These are phyloP conservation scores for Masticophis lateralis DNA, from an alignment of 2,797 vertebrate genomes.

Conservation along the genomic window DNA sequence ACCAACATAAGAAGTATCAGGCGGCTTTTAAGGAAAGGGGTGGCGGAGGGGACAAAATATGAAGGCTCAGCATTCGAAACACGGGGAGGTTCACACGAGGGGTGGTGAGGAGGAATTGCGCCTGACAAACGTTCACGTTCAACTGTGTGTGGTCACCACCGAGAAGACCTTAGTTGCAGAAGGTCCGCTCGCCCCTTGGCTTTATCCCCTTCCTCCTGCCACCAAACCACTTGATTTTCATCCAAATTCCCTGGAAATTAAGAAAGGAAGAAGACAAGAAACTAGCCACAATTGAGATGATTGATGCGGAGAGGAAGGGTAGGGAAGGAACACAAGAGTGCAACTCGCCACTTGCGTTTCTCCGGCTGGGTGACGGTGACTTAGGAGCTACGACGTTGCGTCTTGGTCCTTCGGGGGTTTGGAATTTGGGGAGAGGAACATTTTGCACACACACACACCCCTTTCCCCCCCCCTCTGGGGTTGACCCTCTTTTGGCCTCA, in stretches of 20 bases:
- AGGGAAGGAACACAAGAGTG: slow-evolving; percentile 2
- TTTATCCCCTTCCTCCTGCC: neutral
- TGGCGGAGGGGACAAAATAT: neutral
- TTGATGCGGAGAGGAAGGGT: slow-evolving; percentile 7
- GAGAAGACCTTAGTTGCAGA: neutral
- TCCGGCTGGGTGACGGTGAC: neutral
- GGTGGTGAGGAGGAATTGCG: neutral
- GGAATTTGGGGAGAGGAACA: neutral
- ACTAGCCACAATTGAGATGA: slow-evolving; percentile 27
- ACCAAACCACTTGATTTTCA: neutral
- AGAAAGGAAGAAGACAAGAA: neutral
- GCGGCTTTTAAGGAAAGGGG: neutral
- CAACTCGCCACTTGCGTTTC: neutral
- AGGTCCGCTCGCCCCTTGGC: neutral
- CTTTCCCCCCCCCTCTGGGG: neutral
- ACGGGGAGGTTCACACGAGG: slow-evolving; percentile 3
- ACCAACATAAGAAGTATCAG: neutral
- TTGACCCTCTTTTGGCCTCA: neutral
- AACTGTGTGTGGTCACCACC: neutral
- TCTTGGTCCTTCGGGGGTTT: neutral
- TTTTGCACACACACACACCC: neutral
- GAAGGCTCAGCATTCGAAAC: slow-evolving; percentile 4
- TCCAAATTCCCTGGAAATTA: neutral
- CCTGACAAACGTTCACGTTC: neutral
- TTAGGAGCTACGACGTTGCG: neutral